Evolutionary conservation across 2,797 vertebrate genomes (phyloP).

Genomic region (Halcyon chelicuti): DNA sequence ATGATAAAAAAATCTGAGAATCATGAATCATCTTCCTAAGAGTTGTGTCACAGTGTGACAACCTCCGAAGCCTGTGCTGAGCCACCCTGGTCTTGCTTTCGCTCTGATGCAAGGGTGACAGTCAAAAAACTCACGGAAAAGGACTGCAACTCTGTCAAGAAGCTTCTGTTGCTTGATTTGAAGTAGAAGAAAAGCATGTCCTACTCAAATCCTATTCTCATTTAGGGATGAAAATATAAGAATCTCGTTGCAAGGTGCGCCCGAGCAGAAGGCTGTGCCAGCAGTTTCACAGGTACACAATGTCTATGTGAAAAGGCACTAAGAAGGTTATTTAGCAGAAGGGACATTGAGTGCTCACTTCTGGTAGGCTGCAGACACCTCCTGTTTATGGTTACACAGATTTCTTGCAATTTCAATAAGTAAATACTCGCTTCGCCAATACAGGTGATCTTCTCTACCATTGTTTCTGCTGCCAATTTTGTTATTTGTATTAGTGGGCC

Average conservation of each 20-base stretch:
- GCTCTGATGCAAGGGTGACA: not conserved
- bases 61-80: not conserved
- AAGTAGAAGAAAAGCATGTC: not conserved
- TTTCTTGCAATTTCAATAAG: not conserved
- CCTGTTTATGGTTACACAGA: not conserved
- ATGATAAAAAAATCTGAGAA: not conserved
- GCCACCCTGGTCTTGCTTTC: not conserved
- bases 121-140: not conserved
- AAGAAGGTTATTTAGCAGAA: not conserved
- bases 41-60: fast-evolving
- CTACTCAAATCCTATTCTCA: not conserved
- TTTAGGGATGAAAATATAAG: not conserved
- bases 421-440: not conserved
- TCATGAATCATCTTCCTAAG: not conserved
- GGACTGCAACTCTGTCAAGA: not conserved
- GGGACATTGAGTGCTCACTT: not conserved
- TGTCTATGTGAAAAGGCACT: not conserved
- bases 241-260: not conserved
- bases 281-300: fast-evolving
- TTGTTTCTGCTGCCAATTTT: not conserved
- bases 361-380: not conserved
- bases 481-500: not conserved
- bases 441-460: not conserved
- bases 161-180: not conserved
- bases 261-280: not conserved